Evolutionary conservation across 2,888 invertebrate genomes (phyloP), one percentile per base, ranked within the genome.

Genomic region (Limnephilus marmoratus): DNA sequence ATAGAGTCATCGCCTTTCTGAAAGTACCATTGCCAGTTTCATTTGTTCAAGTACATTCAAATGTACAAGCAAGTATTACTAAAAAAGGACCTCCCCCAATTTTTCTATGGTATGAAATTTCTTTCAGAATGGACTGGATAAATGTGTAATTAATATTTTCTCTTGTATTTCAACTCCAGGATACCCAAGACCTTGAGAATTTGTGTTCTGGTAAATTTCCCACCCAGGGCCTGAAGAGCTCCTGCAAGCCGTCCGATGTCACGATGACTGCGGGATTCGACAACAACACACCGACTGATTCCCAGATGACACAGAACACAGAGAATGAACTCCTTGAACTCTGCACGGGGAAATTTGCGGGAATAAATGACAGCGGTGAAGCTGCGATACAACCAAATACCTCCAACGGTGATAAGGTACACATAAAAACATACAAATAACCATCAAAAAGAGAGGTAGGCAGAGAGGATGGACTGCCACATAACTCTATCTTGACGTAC

Each of bases 191-290:
- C 90, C 94, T 97, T 18, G 95, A 96, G 91, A 96, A 95, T 37
- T 94, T 97, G 91, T 97, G 97, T 94, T 97, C 97, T 0, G 97
- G 97, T 5, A 96, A 94, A 94, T 97, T 96, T 95, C 95, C 94
- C 92, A 95, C 94, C 93, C 96, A 95, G 94, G 34, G 81, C 81
- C 29, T 34, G 31, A 85, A 90, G 24, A 49, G 18, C 12, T 92
- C 83, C 24, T 41, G 34, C n/a, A 87, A 81, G 81, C 88, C 83
- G n/a, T 31, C 87, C 29, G 81, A 91, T 53, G 41, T 91, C 29
- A n/a, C 88, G 18, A 91, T 90, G 89, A 81, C 83, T 18, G 41
- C 81, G 5, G 5, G 49, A 5, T 81, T 85, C 90, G 85, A 85
- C 81, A 68, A 90, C 34, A 3, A 37, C 95, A 3, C 95, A 95